Evolutionary conservation across 2,113 vertebrate species (phyloP).

Genomic region (Psephotus haematonotus): DNA sequence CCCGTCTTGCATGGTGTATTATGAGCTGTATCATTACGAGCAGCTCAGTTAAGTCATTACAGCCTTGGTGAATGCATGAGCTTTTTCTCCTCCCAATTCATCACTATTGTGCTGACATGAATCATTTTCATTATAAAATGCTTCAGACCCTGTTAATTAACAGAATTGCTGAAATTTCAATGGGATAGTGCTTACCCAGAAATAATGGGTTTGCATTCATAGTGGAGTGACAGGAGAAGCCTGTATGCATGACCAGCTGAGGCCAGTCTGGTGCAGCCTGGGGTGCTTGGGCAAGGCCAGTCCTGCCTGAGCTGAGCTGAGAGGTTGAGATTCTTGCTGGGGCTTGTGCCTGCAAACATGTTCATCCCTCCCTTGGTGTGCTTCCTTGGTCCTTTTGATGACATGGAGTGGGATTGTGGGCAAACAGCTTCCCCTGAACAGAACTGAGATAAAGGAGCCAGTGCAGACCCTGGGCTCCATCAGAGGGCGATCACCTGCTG

Average conservation of each 20-base stretch:
- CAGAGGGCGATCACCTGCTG: rapidly evolving
- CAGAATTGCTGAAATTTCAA: constrained; percentile 58
- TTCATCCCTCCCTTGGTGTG: rapidly evolving
- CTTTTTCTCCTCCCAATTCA: constrained; percentile 57
- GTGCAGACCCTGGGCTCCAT: background rate
- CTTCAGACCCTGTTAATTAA: constrained; percentile 64
- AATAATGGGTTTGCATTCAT: background rate
- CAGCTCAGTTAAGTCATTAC: constrained; percentile 56
- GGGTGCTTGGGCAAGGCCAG: background rate
- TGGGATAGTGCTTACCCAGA: constrained; percentile 36
- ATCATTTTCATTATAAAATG: constrained; percentile 67
- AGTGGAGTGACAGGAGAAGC: background rate
- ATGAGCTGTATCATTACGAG: constrained; percentile 12
- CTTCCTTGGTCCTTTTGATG: too few relatives aligned
- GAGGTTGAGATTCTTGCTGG: background rate
- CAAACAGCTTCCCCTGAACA: background rate
- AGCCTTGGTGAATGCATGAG: constrained; percentile 35
- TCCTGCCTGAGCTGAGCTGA: background rate
- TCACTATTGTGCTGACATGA: constrained; percentile 62
- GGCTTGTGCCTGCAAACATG: rapidly evolving
- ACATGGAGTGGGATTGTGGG: background rate
- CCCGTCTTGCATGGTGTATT: background rate
- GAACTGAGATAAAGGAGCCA: background rate
- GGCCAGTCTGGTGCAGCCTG: background rate
- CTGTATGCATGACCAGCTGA: background rate